Percentiles rank a stretch among this genome's conserved stretches.
Conservation (phyloP, 2,888 invertebrate species). For the Chrysodeixis includens region DNA sequence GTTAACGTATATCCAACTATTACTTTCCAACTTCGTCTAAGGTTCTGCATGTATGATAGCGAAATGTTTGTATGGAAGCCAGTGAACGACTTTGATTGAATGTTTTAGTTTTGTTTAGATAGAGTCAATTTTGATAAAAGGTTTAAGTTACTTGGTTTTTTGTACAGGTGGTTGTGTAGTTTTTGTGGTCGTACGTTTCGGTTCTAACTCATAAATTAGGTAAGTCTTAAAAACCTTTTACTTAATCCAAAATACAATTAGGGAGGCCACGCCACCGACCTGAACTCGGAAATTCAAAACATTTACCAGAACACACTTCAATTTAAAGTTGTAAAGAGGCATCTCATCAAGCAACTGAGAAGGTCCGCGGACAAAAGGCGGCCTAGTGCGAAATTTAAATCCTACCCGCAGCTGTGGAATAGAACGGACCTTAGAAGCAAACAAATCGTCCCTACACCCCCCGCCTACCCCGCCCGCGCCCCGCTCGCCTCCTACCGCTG, state of each 20-base stretch:
- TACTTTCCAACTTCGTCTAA: slow-evolving; percentile 69
- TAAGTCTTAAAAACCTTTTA: slow-evolving; percentile 10
- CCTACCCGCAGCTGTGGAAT: slow-evolving; percentile 83
- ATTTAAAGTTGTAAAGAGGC: slow-evolving; percentile 85
- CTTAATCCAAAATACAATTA: slow-evolving; percentile 53
- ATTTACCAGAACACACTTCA: slow-evolving; percentile 76
- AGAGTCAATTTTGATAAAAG: background rate
- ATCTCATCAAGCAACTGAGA: slow-evolving; percentile 82
- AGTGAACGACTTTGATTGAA: background rate
- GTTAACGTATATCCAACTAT: slow-evolving; percentile 67
- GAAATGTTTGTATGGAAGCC: background rate
- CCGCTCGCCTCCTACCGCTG: slow-evolving; percentile 23
- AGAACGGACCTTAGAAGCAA: slow-evolving; percentile 86
- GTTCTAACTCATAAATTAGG: too few species aligned
- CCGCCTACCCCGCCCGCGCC: slow-evolving; percentile 47
- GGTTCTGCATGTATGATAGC: slow-evolving; percentile 39
- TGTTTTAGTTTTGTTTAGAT: background rate
- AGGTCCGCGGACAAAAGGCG: slow-evolving; percentile 81
- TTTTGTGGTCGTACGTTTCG: too few species aligned
- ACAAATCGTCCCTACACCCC: slow-evolving; percentile 79
- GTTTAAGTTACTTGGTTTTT: background rate
- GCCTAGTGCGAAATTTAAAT: slow-evolving; percentile 82
- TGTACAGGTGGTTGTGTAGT: too few species aligned
- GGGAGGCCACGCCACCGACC: slow-evolving; percentile 19
- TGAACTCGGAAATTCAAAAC: slow-evolving; percentile 60